A percentile compares a stretch with the other conserved stretches of the same genome.
phyloP scores from a whole-genome alignment of 2,797 vertebrate genomes.

The Graptemys geographica region DNA sequence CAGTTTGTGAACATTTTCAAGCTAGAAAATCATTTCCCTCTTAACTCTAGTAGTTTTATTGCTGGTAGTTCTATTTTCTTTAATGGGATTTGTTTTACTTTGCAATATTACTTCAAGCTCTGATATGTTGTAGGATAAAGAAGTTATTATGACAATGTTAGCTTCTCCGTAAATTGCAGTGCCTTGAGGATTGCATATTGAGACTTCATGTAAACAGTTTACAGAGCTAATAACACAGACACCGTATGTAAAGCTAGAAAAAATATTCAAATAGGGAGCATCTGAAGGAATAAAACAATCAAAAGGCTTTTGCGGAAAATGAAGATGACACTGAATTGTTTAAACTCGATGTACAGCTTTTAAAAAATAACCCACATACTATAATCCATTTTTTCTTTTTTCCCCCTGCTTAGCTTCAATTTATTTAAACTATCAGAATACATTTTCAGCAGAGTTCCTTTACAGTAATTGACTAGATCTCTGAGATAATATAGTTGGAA shows the following conservation, averaged over 20 bases:
- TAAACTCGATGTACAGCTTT: conserved; percentile 69
- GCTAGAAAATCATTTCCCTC: background rate
- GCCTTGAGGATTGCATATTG: conserved; percentile 59
- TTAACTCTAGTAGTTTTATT: background rate
- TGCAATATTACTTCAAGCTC: conserved; percentile 51
- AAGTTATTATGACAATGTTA: conserved; percentile 67
- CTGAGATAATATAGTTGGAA: conserved; percentile 52
- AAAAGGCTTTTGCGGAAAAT: conserved; percentile 70
- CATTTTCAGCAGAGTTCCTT: conserved; percentile 51
- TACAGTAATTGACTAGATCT: conserved; percentile 38
- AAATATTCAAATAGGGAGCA: conserved; percentile 69
- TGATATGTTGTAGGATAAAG: conserved; percentile 61
- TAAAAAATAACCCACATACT: conserved; percentile 44
- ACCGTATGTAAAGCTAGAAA: conserved; percentile 56
- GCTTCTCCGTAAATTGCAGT: conserved; percentile 62
- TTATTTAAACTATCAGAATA: conserved; percentile 39
- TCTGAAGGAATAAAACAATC: conserved; percentile 76
- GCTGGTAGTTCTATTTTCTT: conserved; percentile 45
- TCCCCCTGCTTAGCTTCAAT: conserved; percentile 28
- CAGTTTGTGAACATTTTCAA: background rate
- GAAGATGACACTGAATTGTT: conserved; percentile 72
- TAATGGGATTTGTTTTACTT: conserved; percentile 60
- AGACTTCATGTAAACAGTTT: conserved; percentile 69
- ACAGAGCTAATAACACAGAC: conserved; percentile 67
- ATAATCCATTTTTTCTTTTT: conserved; percentile 46